Conservation (phyloP, 1,140 invertebrate genomes). For the Ditylenchus dipsaci region DNA sequence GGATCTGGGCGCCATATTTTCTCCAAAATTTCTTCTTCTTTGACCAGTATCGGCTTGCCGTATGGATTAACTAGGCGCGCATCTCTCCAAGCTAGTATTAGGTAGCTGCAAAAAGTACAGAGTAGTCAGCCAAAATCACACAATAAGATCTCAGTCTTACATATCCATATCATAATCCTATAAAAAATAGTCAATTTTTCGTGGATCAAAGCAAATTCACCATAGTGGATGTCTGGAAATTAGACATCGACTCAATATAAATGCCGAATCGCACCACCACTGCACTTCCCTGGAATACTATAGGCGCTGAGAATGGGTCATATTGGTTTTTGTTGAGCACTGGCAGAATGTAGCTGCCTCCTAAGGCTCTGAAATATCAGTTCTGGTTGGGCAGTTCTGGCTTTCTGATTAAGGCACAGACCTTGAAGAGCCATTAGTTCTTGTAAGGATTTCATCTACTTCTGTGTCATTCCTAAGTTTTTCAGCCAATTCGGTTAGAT, state of each 20-base stretch:
- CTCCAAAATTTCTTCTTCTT: constrained; percentile 54
- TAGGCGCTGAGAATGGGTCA: constrained; percentile 55
- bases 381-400: not conserved
- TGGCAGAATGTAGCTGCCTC: constrained; percentile 53
- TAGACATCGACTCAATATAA: constrained; percentile 57
- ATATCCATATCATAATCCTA: constrained; percentile 58
- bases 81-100: constrained; percentile 56
- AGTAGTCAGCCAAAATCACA: not conserved
- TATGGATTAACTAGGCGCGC: constrained; percentile 54
- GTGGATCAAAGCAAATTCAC: constrained; percentile 37
- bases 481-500: constrained; percentile 55
- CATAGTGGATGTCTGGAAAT: constrained; percentile 58
- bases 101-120: not conserved
- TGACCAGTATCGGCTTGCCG: constrained; percentile 56
- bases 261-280: constrained; percentile 55
- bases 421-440: constrained; percentile 48
- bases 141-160: constrained; percentile 1
- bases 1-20: constrained; percentile 63
- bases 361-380: constrained; percentile 47
- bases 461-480: constrained; percentile 57
- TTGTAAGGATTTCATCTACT: constrained; percentile 52
- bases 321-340: constrained; percentile 55
- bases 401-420: not conserved
- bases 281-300: constrained; percentile 56
- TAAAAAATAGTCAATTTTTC: not conserved